Evolutionary conservation across 2,113 vertebrate genomes (phyloP).

Genomic region (Xerus inauris): DNA sequence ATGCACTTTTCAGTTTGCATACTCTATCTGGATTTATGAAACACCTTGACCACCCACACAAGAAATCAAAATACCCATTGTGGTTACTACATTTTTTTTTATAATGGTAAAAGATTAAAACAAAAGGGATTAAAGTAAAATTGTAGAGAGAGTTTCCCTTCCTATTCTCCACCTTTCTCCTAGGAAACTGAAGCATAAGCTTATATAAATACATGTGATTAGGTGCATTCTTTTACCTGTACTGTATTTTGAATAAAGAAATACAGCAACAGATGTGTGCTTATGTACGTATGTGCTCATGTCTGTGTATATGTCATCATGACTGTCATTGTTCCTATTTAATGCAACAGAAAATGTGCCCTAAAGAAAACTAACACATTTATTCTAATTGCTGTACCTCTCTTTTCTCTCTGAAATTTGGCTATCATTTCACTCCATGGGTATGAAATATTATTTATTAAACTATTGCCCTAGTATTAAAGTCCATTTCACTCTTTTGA

Average conservation of each 20-base stretch:
- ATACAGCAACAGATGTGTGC: background rate
- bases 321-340: background rate
- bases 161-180: background rate
- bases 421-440: background rate
- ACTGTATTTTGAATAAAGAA: background rate
- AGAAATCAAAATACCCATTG: slow-evolving; percentile 18
- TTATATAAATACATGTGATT: accelerated
- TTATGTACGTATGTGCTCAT: background rate
- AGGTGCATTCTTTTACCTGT: background rate
- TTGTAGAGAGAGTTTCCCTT: background rate
- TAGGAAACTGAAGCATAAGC: background rate
- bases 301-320: background rate
- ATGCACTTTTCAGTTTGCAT: slow-evolving; percentile 6
- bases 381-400: background rate
- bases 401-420: background rate
- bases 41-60: background rate
- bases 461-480: background rate
- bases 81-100: background rate
- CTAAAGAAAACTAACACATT: background rate
- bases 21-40: slow-evolving; percentile 50
- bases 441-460: background rate
- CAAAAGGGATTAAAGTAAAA: background rate
- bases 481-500: background rate
- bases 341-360: background rate
- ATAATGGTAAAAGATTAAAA: background rate